These are phyloP conservation scores for Drosophila bifasciata DNA, from an alignment of 1,140 invertebrate genomes.

Conservation along the genomic window DNA sequence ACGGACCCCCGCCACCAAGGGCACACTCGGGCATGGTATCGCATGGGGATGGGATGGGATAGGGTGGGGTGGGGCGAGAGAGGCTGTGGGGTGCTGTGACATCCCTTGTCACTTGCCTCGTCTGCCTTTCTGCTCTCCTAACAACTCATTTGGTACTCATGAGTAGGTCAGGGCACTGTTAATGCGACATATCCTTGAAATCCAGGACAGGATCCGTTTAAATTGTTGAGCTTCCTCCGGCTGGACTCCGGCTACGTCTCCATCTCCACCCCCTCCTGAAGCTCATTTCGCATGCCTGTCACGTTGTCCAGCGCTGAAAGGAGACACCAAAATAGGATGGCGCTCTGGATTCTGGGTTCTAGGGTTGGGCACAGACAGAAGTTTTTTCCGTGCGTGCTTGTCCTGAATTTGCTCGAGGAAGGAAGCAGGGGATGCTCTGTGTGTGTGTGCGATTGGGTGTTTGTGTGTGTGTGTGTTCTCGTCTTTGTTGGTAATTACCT, in stretches of 20 bases:
- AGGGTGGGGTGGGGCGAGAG: not conserved
- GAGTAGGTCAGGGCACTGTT: slow-evolving; percentile 73
- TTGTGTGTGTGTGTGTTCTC: slow-evolving; percentile 11
- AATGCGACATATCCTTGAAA: slow-evolving; percentile 70
- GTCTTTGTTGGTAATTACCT: slow-evolving; percentile 56
- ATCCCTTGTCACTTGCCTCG: not conserved
- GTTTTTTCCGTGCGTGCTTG: slow-evolving; percentile 57
- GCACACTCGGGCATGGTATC: not conserved
- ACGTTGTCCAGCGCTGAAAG: slow-evolving; percentile 69
- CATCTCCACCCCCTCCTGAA: slow-evolving; percentile 1
- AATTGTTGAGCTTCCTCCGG: slow-evolving; percentile 50
- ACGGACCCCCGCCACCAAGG: slow-evolving; percentile 24
- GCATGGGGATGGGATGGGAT: not conserved
- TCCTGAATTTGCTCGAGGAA: slow-evolving; percentile 40
- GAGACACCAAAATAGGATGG: slow-evolving; percentile 36
- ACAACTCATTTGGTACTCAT: slow-evolving; percentile 75
- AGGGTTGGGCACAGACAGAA: slow-evolving; percentile 1
- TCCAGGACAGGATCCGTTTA: slow-evolving; percentile 53
- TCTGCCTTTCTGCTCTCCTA: slow-evolving; percentile 10
- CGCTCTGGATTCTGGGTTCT: not conserved
- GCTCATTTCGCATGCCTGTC: slow-evolving; percentile 64
- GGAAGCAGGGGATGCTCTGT: not conserved
- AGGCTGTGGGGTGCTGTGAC: slow-evolving; percentile 1
- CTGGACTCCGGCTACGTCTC: slow-evolving; percentile 2
- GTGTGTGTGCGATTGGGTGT: too few species aligned